Conservation (phyloP, 2,113 vertebrate genomes). For the Camelus bactrianus region DNA sequence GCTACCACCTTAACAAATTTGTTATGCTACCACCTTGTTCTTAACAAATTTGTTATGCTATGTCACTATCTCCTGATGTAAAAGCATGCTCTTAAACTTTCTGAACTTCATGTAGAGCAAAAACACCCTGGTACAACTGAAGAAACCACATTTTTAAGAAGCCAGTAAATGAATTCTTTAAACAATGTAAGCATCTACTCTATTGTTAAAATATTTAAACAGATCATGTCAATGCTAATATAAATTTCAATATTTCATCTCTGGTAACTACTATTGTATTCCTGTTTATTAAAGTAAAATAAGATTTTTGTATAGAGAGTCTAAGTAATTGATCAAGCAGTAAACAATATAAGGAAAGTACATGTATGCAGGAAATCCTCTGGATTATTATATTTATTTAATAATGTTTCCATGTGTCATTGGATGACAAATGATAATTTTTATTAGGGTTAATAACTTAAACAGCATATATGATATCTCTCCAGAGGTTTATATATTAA, state of each 20-base stretch:
- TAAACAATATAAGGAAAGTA: not conserved
- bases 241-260: slow-evolving; percentile 48
- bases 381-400: not conserved
- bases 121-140: not conserved
- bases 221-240: not conserved
- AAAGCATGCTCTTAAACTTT: not conserved
- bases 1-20: not conserved
- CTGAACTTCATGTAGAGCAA: slow-evolving; percentile 17
- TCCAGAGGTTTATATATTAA: not conserved
- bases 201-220: slow-evolving; percentile 48
- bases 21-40: not conserved
- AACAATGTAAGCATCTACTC: not conserved
- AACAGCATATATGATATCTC: not conserved
- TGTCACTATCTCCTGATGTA: not conserved
- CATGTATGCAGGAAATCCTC: not conserved
- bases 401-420: not conserved
- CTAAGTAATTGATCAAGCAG: slow-evolving; percentile 3
- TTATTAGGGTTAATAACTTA: not conserved
- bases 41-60: not conserved
- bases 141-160: not conserved
- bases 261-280: slow-evolving; percentile 9
- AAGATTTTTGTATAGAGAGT: not conserved
- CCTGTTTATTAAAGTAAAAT: slow-evolving; percentile 33
- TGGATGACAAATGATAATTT: slow-evolving; percentile 32
- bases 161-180: slow-evolving; percentile 19